Base-by-base conservation (phyloP, 2,797 vertebrate genomes). In the Sebastes elongatus region DNA sequence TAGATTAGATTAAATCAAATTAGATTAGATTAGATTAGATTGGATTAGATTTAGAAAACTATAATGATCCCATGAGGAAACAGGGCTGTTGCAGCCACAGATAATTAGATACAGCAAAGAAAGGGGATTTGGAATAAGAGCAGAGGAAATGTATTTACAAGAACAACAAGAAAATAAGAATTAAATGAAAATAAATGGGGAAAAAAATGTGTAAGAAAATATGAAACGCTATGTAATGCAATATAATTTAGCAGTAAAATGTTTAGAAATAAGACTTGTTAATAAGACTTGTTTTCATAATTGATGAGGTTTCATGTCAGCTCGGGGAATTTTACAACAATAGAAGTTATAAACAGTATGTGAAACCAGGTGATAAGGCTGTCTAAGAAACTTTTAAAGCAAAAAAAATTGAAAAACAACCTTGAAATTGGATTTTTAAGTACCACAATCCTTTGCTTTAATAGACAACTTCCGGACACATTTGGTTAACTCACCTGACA, bases 401-500 rank as follows among this genome's bases (percentile, higher is more conserved):
- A 61, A 23, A 42, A 52, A 46, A 30, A 38, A 38, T 4, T 10
- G 18, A 35, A n/a, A 71, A 52, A 35, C 10, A 64, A 62, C 49
- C 6, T 46, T 70, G 33, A 67, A 32, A 65, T 22, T 33, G 22
- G 4, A 32, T 65, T 56, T 46, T 52, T 28, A n/a, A 65, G 30
- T 11, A n/a, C 11, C 10, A 16, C 18, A 68, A 10, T 32, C 23
- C 9, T 57, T 64, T 81, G 30, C 76, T 75, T 82, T 71, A 74
- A 71, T 25, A 60, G 65, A n/a, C 33, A 71, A 38, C 75, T 75
- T 68, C 32, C 23, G 38, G 70, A 66, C 42, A 46, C 61, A 32
- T 81, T 65, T 67, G 63, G 59, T 82, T 78, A 74, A 82, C 68
- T 69, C 71, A 78, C 70, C 71, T 89, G 64, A 87, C 74, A 32